Evolutionary conservation across 1,140 invertebrate species (phyloP), one percentile per base, ranked within the genome.

Genomic region (Drosophila oshimai): DNA sequence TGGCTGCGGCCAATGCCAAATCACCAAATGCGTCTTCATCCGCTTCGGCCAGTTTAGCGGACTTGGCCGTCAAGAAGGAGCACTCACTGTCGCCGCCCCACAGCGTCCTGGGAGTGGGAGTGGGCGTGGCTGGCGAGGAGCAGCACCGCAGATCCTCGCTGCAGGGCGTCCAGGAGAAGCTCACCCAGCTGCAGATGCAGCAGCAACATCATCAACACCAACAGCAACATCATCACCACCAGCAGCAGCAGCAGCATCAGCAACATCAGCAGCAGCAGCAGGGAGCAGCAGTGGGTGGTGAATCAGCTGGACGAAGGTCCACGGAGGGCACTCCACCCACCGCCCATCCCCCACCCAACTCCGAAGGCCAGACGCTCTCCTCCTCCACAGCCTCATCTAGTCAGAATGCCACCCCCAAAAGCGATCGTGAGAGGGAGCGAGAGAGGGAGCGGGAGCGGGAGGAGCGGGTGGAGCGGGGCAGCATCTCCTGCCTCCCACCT

Each of bases 41-140:
- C 31, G 42, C 61, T 12, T 46, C 62, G 2, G 74, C 71, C 42
- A 87, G 74, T 20, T 61, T 88, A 7, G 73, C 70, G 20, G 88
- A 90, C 28, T 53, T 90, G 65, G 86, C 78, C 31, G 75, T 91
- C 33, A 91, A 91, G 64, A 89, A 90, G 62, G 90, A 91, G 54
- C 83, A 87, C 42, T 90, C 89, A 0, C 60, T 84, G 17, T 89
- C 90, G 31, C 87, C 90, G 29, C 62, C 72, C 22, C 83, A 74
- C 50, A 67, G 58, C 12, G 65, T 64, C 7, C 39, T 53, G 4
- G 54, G 47, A 9, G n/a, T 4, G 15, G 15, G 9, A 0, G 54
- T 51, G 31, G 67, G 58, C 4, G 50, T 72, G n/a, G 6, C 51
- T 20, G 61, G 77, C 6, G 83, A 88, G 41, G 46, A 88, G 41